Evolutionary conservation across 1,140 invertebrate genomes (phyloP).

Genomic region (Papilio polyxenes): DNA sequence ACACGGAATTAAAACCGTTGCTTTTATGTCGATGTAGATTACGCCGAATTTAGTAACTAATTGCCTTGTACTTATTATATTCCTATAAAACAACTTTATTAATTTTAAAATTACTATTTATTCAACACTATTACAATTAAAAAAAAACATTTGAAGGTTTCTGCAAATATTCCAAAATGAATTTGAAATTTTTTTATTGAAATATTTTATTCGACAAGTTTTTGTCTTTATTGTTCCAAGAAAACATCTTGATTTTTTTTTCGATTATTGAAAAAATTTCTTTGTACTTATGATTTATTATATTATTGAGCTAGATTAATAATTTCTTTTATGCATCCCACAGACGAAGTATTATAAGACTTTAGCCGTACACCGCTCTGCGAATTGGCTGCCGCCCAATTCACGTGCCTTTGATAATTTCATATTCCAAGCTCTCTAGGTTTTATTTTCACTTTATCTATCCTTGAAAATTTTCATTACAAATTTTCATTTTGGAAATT

Average conservation of each 20-base stretch:
- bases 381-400: conserved; percentile 9
- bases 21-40: not conserved
- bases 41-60: not conserved
- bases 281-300: not conserved
- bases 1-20: conserved; percentile 15
- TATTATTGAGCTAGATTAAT: conserved; percentile 12
- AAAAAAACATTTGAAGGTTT: too few relatives aligned
- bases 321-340: conserved; percentile 2
- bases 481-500: not conserved
- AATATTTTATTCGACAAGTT: not conserved
- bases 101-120: too few relatives aligned
- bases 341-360: not conserved
- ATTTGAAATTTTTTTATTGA: too few relatives aligned
- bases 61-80: not conserved
- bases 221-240: not conserved
- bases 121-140: too few relatives aligned
- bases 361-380: not conserved
- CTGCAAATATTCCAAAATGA: too few relatives aligned
- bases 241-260: not conserved
- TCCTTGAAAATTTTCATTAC: conserved; percentile 2
- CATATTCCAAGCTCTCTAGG: not conserved
- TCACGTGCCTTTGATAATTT: conserved; percentile 24
- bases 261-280: not conserved
- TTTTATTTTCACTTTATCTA: conserved; percentile 14
- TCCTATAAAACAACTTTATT: too few relatives aligned